phyloP scores from a whole-genome alignment of 2,113 vertebrate genomes.

The Bubalus kerabau region DNA sequence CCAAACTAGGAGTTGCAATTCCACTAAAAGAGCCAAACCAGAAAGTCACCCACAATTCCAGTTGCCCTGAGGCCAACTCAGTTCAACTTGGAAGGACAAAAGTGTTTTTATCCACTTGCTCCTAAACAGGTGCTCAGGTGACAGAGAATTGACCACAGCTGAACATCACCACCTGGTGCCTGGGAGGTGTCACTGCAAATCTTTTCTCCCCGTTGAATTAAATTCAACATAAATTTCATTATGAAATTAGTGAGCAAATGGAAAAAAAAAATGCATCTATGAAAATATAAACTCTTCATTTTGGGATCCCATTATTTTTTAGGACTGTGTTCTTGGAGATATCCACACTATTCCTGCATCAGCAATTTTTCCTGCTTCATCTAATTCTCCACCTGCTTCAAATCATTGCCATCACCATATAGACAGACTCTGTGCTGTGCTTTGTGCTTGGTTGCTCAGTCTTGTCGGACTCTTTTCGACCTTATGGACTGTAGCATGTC shows the following conservation, averaged over 20 bases:
- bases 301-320: not conserved
- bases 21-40: slow-evolving; percentile 56
- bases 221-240: slow-evolving; percentile 8
- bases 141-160: slow-evolving; percentile 21
- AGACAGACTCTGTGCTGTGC: not conserved
- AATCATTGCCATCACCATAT: not conserved
- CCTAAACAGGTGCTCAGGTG: slow-evolving; percentile 21
- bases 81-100: slow-evolving; percentile 25
- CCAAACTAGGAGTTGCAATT: slow-evolving; percentile 21
- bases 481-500: not conserved
- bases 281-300: not conserved
- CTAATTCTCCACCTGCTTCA: not conserved
- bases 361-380: not conserved
- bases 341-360: not conserved
- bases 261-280: not conserved
- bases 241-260: not conserved
- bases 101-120: not conserved
- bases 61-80: slow-evolving; percentile 24
- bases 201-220: not conserved
- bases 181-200: slow-evolving; percentile 60
- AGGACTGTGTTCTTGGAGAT: not conserved
- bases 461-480: not conserved
- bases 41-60: slow-evolving; percentile 37
- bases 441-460: not conserved
- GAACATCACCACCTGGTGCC: slow-evolving; percentile 64